Evolutionary conservation across 2,888 invertebrate species (phyloP), one percentile per base, ranked within the genome.

Genomic region (Thyatira batis): DNA sequence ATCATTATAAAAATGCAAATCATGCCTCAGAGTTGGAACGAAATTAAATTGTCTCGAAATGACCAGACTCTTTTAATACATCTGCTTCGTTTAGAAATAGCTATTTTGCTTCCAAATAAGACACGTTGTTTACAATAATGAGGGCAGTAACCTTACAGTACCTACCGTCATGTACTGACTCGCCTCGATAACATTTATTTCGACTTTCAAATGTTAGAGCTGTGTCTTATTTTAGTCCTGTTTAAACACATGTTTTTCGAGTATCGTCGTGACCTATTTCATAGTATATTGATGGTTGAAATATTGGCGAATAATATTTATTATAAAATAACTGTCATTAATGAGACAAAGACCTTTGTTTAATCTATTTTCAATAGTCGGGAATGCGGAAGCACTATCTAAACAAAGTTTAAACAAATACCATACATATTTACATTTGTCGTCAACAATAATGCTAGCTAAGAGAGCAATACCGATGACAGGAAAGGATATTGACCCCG

Each of bases 401-500:
- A 27, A 27, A 10, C 20, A 28, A 27, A 48, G 27, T 27, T 45
- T 45, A 25, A 25, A 21, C 4, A 27, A 4, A 49, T 45, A 46
- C 46, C 53, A 57, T 52, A 52, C 50, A 55, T 55, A 54, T 53
- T 57, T 53, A 50, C 50, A 48, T 57, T 52, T 57, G 52, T 39
- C 39, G 17, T 52, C 50, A 57, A 53, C 45, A 51, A 45, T 43
- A 56, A 60, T 57, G 54, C 51, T 56, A 51, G 48, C 54, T 55
- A 20, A 61, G 51, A 66, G 68, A 62, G 63, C 63, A 68, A 72
- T 70, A 71, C 71, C 63, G 71, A 76, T 77, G 78, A 76, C 78
- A 77, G 69, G 65, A 55, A 65, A 78, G 85, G 81, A 73, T 81
- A 78, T 76, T 84, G 85, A 84, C 84, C 85, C 73, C 80, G 64